Evolutionary conservation across 2,113 vertebrate species (phyloP), one percentile per base, ranked within the genome.

Genomic region (Atlantisia rogersi): DNA sequence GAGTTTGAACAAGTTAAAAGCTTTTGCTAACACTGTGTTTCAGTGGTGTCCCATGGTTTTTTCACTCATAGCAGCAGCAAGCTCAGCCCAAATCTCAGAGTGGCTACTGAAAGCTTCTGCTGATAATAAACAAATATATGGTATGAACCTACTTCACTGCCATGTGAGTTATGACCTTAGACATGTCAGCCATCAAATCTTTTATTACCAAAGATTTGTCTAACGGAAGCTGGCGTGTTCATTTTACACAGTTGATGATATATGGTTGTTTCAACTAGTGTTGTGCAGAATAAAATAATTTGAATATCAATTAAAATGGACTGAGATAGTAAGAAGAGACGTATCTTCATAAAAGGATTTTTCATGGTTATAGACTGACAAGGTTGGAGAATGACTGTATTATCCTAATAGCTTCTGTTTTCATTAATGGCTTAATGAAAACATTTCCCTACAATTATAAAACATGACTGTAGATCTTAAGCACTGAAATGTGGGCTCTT

Each of bases 351-450:
- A 4, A 82, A 86, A 79, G 50, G 40, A 79, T 84, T 91, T 94
- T 89, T 95, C 83, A 89, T 29, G 78, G 83, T 84, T 92, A 82
- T 16, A 91, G 44, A 69, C 20, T 92, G 81, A 91, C 77, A 79
- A 92, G 52, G 56, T 22, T 86, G 48, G 79, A 78, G 77, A 91
- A 94, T 39, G 48, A 79, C 73, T 94, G 32, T 64, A 78, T 93
- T 94, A 95, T 76, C 78, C 90, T 97, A 97, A 96, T 94, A 95
- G 86, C 87, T 96, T 95, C 96, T 92, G 46, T 96, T 94, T 94
- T 96, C 95, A 95, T 96, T 97, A 97, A 96, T 91, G 94, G 90
- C 95, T 94, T 93, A 97, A 97, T 97, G 95, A 95, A 97, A 96
- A 87, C 75, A 79, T 77, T 88, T 81, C 35, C 90, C 53, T 95